These are phyloP conservation scores for Sarcophaga variegata DNA, from an alignment of 2,888 invertebrate genomes.

Conservation along the genomic window DNA sequence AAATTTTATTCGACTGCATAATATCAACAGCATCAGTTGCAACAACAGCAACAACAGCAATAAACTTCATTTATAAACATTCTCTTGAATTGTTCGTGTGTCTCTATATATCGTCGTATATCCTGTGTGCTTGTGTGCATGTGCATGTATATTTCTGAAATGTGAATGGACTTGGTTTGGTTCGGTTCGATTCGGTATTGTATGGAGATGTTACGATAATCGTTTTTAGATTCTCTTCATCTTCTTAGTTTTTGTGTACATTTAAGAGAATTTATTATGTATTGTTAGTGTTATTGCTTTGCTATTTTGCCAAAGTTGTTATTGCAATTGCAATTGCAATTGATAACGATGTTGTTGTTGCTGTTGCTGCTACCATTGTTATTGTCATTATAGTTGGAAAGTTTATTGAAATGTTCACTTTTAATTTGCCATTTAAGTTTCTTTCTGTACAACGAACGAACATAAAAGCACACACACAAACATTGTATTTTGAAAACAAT, in stretches of 20 bases:
- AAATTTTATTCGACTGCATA: neutral
- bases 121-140: neutral
- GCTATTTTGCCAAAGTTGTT: too few species aligned
- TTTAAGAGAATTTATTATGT: slow-evolving; percentile 31
- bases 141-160: slow-evolving; percentile 13
- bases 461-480: neutral
- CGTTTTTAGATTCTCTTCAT: slow-evolving; percentile 50
- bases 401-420: slow-evolving; percentile 18
- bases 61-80: neutral
- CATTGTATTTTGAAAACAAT: neutral
- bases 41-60: neutral
- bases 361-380: neutral
- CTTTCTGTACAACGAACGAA: slow-evolving; percentile 36
- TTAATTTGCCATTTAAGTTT: slow-evolving; percentile 43
- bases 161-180: slow-evolving; percentile 28
- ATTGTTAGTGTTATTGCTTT: slow-evolving; percentile 16
- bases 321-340: too few species aligned
- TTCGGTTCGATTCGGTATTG: neutral
- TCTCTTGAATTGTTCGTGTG: neutral
- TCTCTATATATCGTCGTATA: neutral
- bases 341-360: too few species aligned
- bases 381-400: slow-evolving; percentile 3
- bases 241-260: neutral
- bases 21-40: neutral
- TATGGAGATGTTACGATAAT: slow-evolving; percentile 54